phyloP scores from a whole-genome alignment of 1,140 invertebrate genomes.

The Teleogryllus occipitalis region DNA sequence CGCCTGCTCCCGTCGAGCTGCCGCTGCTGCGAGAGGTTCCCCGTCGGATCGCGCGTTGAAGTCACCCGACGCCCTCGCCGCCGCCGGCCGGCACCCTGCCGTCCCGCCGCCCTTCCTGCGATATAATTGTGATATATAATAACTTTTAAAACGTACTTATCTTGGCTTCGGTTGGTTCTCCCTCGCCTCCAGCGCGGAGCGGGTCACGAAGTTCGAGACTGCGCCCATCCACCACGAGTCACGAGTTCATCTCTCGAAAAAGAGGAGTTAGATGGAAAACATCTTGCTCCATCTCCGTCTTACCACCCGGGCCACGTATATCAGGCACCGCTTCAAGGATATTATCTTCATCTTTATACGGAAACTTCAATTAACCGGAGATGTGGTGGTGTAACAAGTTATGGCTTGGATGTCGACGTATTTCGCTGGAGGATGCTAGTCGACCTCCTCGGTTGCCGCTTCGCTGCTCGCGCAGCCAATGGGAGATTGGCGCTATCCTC shows the following conservation, averaged over 20 bases:
- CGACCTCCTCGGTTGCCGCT: background rate
- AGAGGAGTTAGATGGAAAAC: background rate
- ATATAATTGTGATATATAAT: background rate
- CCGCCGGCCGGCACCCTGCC: too few species aligned
- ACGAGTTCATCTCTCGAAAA: slow-evolving; percentile 9
- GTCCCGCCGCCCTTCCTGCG: too few species aligned
- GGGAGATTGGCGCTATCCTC: background rate
- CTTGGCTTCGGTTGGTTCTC: background rate
- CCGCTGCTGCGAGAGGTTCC: background rate
- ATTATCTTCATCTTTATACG: slow-evolving; percentile 14
- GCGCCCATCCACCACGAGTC: slow-evolving; percentile 10
- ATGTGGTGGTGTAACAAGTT: slow-evolving; percentile 7
- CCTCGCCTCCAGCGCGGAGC: background rate
- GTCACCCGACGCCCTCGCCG: background rate
- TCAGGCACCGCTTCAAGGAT: background rate
- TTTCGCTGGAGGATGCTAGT: background rate
- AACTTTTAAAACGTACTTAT: slow-evolving; percentile 2
- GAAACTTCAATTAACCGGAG: slow-evolving; percentile 16
- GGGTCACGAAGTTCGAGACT: slow-evolving; percentile 1
- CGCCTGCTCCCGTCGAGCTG: background rate
- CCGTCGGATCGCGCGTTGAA: background rate
- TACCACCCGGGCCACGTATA: background rate
- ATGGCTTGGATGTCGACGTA: background rate
- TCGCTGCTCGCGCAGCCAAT: background rate
- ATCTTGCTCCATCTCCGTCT: background rate